Conservation (phyloP, 1,140 invertebrate species). For the Drosophila parvula region DNA sequence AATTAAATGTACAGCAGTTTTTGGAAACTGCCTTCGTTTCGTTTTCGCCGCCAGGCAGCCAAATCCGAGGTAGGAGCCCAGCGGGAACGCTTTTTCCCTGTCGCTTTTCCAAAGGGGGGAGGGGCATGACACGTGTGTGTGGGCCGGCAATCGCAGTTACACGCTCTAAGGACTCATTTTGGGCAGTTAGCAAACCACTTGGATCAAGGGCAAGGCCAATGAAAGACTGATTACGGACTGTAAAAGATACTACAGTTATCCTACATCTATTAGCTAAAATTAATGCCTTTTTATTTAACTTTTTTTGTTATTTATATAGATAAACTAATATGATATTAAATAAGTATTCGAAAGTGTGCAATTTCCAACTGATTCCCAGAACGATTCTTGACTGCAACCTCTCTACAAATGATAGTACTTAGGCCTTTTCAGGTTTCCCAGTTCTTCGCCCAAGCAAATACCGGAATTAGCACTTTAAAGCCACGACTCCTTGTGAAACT, state of each 20-base stretch:
- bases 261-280: neutral
- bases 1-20: slow-evolving; percentile 78
- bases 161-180: slow-evolving; percentile 54
- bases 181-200: slow-evolving; percentile 62
- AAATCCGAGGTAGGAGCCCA: neutral
- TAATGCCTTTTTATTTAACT: neutral
- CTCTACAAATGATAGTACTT: neutral
- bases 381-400: too few relatives aligned
- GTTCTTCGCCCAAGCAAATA: neutral
- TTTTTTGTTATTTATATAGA: neutral
- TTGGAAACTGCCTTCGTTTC: slow-evolving; percentile 43
- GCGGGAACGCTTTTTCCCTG: neutral
- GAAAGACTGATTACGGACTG: slow-evolving; percentile 3
- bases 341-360: too few relatives aligned
- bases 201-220: slow-evolving; percentile 55
- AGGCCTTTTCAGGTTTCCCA: neutral
- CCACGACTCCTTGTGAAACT: slow-evolving; percentile 4
- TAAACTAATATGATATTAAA: neutral
- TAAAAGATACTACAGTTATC: neutral
- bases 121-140: slow-evolving; percentile 1
- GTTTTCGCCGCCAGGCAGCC: neutral
- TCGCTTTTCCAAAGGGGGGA: neutral
- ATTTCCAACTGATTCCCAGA: too few relatives aligned
- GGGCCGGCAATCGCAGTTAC: slow-evolving; percentile 50
- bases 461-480: slow-evolving; percentile 3